A percentile compares a stretch with the other conserved stretches of the same genome.
Conservation (phyloP, 2,888 invertebrate genomes). For the Sericinus montela region DNA sequence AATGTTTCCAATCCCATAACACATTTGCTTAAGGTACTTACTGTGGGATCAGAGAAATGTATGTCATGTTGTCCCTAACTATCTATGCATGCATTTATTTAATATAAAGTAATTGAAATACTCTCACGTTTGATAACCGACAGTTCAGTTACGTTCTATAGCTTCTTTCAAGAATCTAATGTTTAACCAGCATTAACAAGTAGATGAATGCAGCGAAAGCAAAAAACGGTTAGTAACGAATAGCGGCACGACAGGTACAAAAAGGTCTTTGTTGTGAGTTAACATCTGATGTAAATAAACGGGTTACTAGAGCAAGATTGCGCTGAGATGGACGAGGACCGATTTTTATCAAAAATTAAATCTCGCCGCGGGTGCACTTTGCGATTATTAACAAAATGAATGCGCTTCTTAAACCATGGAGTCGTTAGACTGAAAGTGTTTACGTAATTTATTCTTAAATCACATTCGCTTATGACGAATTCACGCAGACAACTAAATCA, state of each 20-base stretch:
- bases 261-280: slow-evolving; percentile 48
- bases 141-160: not conserved
- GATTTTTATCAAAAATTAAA: slow-evolving; percentile 66
- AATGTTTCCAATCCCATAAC: no score
- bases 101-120: no score
- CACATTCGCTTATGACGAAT: no score
- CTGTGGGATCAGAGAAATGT: no score
- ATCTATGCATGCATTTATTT: no score
- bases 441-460: no score
- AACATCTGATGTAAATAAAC: slow-evolving; percentile 49
- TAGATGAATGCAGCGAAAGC: slow-evolving; percentile 2
- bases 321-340: slow-evolving; percentile 42
- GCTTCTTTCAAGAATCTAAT: not conserved
- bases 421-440: not conserved
- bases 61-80: no score
- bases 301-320: slow-evolving; percentile 59
- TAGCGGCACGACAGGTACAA: slow-evolving; percentile 37
- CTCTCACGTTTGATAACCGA: not conserved
- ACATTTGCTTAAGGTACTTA: no score
- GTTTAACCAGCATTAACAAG: slow-evolving; percentile 5
- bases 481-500: no score
- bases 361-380: slow-evolving; percentile 56
- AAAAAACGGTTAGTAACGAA: slow-evolving; percentile 34
- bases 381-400: slow-evolving; percentile 26
- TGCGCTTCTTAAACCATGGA: not conserved